A percentile compares a stretch with the other conserved stretches of the same genome.
These are phyloP conservation scores for Drosophila lowei DNA, from an alignment of 1,140 invertebrate species.

Conservation along the genomic window DNA sequence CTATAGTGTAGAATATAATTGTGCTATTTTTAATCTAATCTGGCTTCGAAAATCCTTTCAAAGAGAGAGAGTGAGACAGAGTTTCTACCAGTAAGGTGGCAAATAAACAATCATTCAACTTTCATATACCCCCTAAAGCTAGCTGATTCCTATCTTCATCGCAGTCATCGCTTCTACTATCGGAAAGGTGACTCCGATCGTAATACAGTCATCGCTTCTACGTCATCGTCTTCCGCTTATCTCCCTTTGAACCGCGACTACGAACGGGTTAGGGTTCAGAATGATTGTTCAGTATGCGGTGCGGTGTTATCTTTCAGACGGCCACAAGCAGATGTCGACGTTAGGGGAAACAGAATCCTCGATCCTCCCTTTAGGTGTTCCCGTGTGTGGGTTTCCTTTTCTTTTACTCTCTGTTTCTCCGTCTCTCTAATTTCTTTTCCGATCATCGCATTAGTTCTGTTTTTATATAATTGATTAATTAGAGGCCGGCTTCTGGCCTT, in stretches of 20 bases:
- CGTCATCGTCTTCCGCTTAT: constrained; percentile 16
- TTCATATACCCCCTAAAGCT: too few species aligned
- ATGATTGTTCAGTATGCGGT: constrained; percentile 1
- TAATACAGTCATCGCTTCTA: constrained; percentile 15
- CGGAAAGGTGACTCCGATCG: neutral
- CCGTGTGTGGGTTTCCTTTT: neutral
- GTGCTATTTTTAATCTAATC: too few species aligned
- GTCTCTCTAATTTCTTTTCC: neutral
- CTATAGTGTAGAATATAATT: too few species aligned
- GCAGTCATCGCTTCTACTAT: neutral
- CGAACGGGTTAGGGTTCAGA: constrained; percentile 14
- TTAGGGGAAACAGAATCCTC: constrained; percentile 11
- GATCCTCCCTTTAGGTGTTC: constrained; percentile 10
- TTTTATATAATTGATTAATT: constrained; percentile 82
- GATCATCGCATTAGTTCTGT: constrained; percentile 64
- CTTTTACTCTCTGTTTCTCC: constrained; percentile 6
- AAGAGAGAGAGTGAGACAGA: too few species aligned
- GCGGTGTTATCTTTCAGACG: too few species aligned
- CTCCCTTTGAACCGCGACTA: neutral
- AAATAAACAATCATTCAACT: too few species aligned
- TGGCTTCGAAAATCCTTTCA: too few species aligned
- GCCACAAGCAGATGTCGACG: constrained; percentile 30
- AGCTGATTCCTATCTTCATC: neutral
- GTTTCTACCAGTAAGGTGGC: too few species aligned
- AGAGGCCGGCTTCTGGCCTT: constrained; percentile 68